Evolutionary conservation across 2,113 vertebrate species (phyloP).

Genomic region (Psophia crepitans): DNA sequence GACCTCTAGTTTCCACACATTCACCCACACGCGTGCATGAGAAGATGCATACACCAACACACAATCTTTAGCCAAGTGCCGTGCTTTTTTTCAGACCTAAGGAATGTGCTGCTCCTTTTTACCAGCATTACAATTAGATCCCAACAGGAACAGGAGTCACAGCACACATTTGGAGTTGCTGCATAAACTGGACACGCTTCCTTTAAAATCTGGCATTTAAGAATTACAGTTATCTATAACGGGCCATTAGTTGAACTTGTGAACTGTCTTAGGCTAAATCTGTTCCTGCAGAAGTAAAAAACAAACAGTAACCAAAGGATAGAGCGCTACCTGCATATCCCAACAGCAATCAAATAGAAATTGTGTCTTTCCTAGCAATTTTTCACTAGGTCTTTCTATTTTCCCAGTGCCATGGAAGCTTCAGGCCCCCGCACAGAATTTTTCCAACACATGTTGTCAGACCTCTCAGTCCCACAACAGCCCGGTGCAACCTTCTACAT

Average conservation of each 20-base stretch:
- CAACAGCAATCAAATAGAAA: neutral
- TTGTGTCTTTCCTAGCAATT: neutral
- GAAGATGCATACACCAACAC: neutral
- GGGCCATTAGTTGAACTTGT: neutral
- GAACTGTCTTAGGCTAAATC: neutral
- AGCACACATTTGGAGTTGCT: neutral
- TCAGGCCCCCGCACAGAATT: neutral
- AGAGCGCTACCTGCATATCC: neutral
- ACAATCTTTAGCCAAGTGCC: neutral
- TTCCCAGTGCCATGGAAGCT: neutral
- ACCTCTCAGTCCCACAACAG: neutral
- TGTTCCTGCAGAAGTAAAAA: neutral
- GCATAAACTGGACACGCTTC: neutral
- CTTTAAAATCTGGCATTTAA: neutral
- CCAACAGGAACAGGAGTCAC: neutral
- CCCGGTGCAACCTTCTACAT: neutral
- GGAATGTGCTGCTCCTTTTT: neutral
- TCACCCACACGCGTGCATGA: too few relatives aligned
- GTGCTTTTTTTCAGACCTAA: neutral
- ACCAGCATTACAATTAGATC: neutral
- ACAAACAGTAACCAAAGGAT: accelerated
- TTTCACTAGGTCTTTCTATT: neutral
- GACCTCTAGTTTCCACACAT: neutral
- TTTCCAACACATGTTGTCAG: neutral
- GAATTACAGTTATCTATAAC: neutral